phyloP scores from a whole-genome alignment of 2,113 vertebrate species.

The Cercopithecus mona region DNA sequence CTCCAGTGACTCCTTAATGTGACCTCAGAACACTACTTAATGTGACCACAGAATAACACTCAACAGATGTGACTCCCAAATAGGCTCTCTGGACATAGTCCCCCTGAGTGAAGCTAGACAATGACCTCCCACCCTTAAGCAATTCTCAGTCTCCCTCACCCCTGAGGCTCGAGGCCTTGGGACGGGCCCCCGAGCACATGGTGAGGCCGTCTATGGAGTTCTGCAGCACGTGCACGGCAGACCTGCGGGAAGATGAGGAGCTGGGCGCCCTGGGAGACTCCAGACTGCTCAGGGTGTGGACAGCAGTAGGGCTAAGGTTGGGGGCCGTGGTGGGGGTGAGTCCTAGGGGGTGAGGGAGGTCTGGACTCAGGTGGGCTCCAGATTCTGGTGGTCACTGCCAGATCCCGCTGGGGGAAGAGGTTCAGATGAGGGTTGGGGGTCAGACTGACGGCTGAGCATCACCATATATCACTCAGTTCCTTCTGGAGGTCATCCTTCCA shows the following conservation, averaged over 20 bases:
- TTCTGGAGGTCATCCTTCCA: conserved; percentile 63
- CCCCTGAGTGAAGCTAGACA: background rate
- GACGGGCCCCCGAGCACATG: background rate
- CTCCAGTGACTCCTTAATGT: background rate
- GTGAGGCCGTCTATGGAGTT: conserved; percentile 61
- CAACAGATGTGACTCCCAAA: background rate
- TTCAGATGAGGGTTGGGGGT: background rate
- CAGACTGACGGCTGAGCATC: background rate
- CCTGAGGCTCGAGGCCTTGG: background rate
- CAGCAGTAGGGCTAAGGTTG: background rate
- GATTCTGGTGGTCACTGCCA: background rate
- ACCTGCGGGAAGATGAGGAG: conserved; percentile 55
- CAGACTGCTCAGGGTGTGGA: background rate
- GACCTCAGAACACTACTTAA: background rate
- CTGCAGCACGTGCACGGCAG: conserved; percentile 69
- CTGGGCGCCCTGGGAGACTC: background rate
- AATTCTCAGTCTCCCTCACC: background rate
- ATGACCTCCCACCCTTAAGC: background rate
- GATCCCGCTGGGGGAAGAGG: background rate
- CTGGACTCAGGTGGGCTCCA: background rate
- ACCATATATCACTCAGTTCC: conserved; percentile 80
- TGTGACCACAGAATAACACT: background rate
- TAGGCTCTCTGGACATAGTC: background rate
- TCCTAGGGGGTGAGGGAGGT: background rate
- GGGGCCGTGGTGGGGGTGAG: background rate